Conservation (phyloP, 2,113 vertebrate genomes). For the Dasyornis broadbenti region DNA sequence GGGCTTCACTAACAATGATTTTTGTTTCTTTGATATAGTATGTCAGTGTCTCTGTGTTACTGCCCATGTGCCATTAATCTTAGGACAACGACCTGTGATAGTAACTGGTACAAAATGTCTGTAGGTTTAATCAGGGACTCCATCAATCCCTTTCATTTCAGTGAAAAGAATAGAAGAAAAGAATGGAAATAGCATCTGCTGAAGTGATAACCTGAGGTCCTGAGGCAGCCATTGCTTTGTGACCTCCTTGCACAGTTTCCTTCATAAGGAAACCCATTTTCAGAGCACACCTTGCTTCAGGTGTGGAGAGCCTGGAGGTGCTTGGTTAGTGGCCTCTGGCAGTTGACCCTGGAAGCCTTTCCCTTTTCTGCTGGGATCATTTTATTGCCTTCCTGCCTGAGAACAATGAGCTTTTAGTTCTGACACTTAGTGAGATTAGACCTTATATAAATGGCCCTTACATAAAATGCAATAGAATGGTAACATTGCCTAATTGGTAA, state of each 20-base stretch:
- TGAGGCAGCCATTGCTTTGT: neutral
- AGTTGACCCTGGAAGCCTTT: neutral
- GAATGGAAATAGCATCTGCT: neutral
- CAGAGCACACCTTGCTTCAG: neutral
- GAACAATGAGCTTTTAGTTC: slow-evolving; percentile 11
- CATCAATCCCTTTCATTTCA: neutral
- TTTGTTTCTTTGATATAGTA: neutral
- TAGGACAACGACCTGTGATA: neutral
- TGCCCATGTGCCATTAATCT: neutral
- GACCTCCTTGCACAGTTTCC: neutral
- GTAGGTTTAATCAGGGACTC: neutral
- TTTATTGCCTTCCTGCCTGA: slow-evolving; percentile 24
- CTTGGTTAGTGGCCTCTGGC: neutral
- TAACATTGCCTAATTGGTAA: neutral
- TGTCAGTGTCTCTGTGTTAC: neutral
- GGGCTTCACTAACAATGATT: neutral
- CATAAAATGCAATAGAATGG: neutral
- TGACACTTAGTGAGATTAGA: neutral
- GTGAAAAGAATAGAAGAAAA: neutral
- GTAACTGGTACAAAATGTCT: neutral
- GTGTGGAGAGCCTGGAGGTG: neutral
- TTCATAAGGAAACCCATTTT: neutral
- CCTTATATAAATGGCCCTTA: neutral
- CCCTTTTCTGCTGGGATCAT: neutral
- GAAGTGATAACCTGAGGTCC: neutral